Conservation (phyloP, 2,797 vertebrate species). For the Chrysolophus pictus region DNA sequence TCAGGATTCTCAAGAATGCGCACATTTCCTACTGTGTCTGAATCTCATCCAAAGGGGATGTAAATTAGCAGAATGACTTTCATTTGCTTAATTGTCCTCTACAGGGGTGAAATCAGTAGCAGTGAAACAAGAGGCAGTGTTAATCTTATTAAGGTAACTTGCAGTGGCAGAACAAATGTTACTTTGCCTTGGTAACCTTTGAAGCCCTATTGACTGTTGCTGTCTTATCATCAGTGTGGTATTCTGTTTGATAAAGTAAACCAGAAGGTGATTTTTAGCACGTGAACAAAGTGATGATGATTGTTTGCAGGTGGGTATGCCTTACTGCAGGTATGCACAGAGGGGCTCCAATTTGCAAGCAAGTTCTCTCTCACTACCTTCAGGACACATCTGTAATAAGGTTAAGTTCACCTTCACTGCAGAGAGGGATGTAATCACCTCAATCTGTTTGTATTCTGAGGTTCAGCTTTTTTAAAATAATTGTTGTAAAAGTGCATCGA, state of each 20-base stretch:
- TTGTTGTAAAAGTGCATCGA: not conserved
- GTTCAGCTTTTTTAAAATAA: not conserved
- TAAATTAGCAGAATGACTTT: slow-evolving; percentile 20
- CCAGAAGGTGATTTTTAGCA: not conserved
- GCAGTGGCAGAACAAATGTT: not conserved
- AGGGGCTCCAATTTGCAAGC: not conserved
- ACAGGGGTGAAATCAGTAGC: not conserved
- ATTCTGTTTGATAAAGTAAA: not conserved
- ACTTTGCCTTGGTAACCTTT: not conserved
- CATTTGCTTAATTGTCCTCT: not conserved
- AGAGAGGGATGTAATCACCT: not conserved
- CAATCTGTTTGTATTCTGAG: not conserved
- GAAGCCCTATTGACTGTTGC: not conserved
- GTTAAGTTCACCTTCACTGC: not conserved
- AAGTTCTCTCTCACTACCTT: not conserved
- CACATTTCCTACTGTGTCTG: not conserved
- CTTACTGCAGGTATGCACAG: rapidly evolving
- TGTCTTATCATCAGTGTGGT: not conserved
- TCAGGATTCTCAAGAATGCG: slow-evolving; percentile 1
- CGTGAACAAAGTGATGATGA: not conserved
- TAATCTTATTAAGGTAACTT: not conserved
- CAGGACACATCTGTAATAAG: not conserved
- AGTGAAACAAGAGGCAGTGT: not conserved
- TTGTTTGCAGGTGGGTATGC: not conserved
- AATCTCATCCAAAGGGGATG: not conserved